Percentiles rank a stretch among this genome's conserved stretches.
Conservation (phyloP, 2,113 vertebrate genomes). For the Neodon shergylaensis region DNA sequence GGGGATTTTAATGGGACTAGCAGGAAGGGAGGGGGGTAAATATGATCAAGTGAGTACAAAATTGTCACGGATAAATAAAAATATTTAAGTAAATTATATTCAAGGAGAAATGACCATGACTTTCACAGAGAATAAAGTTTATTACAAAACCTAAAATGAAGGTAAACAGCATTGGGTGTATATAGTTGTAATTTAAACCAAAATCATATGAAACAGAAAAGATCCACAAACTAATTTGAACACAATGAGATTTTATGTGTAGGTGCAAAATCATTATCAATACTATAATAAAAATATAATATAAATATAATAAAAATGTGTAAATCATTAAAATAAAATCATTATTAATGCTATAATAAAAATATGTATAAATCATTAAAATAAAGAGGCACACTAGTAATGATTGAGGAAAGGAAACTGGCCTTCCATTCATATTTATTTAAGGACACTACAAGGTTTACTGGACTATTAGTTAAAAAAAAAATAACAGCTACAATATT, state of each 20-base stretch:
- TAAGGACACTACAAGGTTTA: constrained; percentile 52
- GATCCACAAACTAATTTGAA: constrained; percentile 43
- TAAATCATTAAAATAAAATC: constrained; percentile 44
- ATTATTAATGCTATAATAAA: constrained; percentile 63
- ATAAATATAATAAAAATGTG: constrained; percentile 28
- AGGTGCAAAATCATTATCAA: constrained; percentile 60
- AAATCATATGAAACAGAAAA: background rate
- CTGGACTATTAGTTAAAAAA: constrained; percentile 23
- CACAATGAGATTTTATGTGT: background rate
- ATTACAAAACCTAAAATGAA: constrained; percentile 38
- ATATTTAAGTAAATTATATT: background rate
- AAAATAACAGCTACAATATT: background rate
- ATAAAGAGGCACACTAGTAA: constrained; percentile 26
- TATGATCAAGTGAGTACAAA: background rate
- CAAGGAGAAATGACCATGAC: constrained; percentile 67
- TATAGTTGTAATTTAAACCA: constrained; percentile 57
- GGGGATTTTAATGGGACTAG: background rate
- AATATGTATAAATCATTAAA: background rate
- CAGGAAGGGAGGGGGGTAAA: too few species aligned
- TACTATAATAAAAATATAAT: constrained; percentile 39
- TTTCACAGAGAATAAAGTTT: constrained; percentile 49
- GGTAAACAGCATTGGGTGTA: constrained; percentile 41
- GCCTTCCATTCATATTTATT: constrained; percentile 10
- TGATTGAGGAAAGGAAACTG: constrained; percentile 41
- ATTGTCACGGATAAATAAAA: background rate